Evolutionary conservation across 2,113 vertebrate genomes (phyloP), one percentile per base, ranked within the genome.

Genomic region (Rhea pennata): DNA sequence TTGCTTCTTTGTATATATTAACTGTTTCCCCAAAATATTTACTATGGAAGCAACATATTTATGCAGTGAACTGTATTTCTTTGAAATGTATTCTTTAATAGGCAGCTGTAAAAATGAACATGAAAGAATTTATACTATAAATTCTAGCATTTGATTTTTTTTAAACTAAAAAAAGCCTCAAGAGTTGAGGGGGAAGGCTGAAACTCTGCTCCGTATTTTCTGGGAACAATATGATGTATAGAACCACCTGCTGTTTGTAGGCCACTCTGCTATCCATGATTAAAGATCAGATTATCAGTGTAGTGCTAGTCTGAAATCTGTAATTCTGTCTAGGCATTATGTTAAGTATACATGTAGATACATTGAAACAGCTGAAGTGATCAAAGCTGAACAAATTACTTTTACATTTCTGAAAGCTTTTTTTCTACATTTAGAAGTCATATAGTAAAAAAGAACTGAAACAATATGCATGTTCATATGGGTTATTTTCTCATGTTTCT

Each of bases 271-370:
- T 66, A 67, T 74, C 84, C 74, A 81, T 84, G 95, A 95, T 96
- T 96, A 94, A 93, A 95, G 90, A 92, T 92, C 82, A 96, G 96
- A 95, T 97, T 97, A 96, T 96, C 88, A 89, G 64, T 95, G 93
- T 87, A 51, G 76, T 93, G 95, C 29, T 74, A 80, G 88, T 54
- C 93, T 90, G 93, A 94, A 94, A 93, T 95, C 93, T 94, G 79
- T 97, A 96, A 95, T 97, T 95, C 93, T 96, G 90, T 97, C 95
- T 97, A 39, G 95, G 94, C 94, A 93, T 96, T 97, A 97, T 96
- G 92, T 84, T 97, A 97, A 97, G 95, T 91, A 79, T 94, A 81
- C 0, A 0, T 92, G 82, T 72, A 82, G 90, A 82, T 97, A 85
- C 61, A 94, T 93, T 74, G 64, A 88, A 95, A 84, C 88, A 94